These are phyloP conservation scores for Trissolcus brochymenae DNA, from an alignment of 2,888 invertebrate species.

Conservation along the genomic window DNA sequence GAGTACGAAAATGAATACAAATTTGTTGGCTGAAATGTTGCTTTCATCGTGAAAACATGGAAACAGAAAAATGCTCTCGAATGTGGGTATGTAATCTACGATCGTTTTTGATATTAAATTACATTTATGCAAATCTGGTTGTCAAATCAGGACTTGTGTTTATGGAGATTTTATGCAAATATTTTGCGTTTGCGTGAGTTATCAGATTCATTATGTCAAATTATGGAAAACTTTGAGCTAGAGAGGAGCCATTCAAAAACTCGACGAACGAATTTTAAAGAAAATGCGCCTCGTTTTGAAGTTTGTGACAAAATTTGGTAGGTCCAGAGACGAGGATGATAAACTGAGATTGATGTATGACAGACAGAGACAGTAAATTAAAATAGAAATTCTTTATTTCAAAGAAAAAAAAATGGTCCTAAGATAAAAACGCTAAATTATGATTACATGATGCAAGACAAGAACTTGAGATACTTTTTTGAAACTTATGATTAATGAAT, in stretches of 20 bases:
- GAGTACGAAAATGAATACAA: no score
- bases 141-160: constrained; percentile 44
- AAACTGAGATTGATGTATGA: no score
- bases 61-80: constrained; percentile 10
- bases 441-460: no score
- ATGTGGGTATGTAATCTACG: constrained; percentile 23
- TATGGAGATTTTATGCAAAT: constrained; percentile 50
- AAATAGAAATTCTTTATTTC: no score
- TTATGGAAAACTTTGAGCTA: constrained; percentile 33
- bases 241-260: constrained; percentile 12
- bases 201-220: constrained; percentile 49
- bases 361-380: no score
- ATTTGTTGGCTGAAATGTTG: no score
- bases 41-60: constrained; percentile 2
- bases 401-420: no score
- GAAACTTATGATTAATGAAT: no score
- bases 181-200: constrained; percentile 36
- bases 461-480: no score
- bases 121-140: constrained; percentile 43
- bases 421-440: no score
- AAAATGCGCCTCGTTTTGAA: background rate
- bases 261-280: background rate
- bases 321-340: no score
- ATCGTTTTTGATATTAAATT: constrained; percentile 39
- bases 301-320: no score